Base-by-base conservation (phyloP, 1,140 invertebrate genomes). In the Schlechtendalia chinensis region DNA sequence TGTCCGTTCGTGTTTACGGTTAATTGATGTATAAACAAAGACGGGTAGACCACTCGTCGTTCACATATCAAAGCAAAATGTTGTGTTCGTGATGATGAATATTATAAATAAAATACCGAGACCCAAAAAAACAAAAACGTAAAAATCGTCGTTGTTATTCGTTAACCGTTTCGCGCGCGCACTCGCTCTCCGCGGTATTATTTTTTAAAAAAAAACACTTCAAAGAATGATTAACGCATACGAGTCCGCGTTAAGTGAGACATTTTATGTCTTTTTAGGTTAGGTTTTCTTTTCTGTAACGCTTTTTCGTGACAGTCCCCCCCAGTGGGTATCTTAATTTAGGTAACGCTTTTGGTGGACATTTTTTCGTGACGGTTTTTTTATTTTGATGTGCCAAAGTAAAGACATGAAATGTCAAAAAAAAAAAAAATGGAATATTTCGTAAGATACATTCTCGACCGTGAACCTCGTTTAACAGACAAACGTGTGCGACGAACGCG, bases 11-110 rank as follows among this genome's bases (percentile, higher is more conserved):
- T 56, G 8, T 5, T 1, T 50, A 69, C n/a, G n/a, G 67, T 69
- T 69, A 69, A 47, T 69, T 5, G 16, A 47, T 69, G 22, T 17
- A 67, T 67, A 45, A 67, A 69, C 39, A 69, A 69, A 47, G 65
- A 69, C 65, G 12, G n/a, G 10, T 69, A 69, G 65, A 69, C 65
- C 45, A 50, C 67, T 50, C 39, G 45, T 50, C 67, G 11, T 45
- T 67, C 65, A 67, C 39, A 67, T 67, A 47, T 6, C 45, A 67
- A 69, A 50, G 45, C 67, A 69, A 50, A 63, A 63, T 69, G 22
- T 69, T 69, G n/a, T 50, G 22, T 47, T 69, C 22, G 8, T 50
- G 67, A 69, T 16, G 45, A 69, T 47, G 39, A 27, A 69, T 69
- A 50, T 69, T 69, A 69, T 69, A 16, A 39, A 19, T 8, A 24